Evolutionary conservation across 2,113 vertebrate genomes (phyloP).

Genomic region (Centropus bengalensis): DNA sequence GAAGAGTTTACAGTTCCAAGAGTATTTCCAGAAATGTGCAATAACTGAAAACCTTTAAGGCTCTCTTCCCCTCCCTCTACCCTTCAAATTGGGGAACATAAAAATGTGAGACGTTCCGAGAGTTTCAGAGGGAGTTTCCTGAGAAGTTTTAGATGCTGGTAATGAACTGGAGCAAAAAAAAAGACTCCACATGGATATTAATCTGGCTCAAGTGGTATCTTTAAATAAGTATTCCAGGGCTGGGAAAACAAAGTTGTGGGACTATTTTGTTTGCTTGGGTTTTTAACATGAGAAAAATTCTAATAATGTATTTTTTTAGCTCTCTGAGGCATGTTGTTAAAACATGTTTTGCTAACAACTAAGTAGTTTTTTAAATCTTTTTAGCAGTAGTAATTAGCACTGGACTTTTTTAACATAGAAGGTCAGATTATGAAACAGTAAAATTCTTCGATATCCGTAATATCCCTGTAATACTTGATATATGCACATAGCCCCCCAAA

Average conservation of each 20-base stretch:
- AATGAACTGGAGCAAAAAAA: not conserved
- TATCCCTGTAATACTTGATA: not conserved
- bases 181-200: not conserved
- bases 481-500: not conserved
- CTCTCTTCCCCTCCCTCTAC: not conserved
- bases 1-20: not conserved
- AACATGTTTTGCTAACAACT: not conserved
- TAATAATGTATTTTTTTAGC: not conserved
- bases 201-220: not conserved
- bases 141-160: not conserved
- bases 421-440: not conserved
- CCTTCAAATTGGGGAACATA: conserved; percentile 2
- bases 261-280: not conserved
- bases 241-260: not conserved
- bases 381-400: not conserved
- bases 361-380: not conserved
- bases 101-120: not conserved
- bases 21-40: not conserved
- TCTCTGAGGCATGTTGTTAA: not conserved
- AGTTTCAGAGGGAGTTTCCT: not conserved
- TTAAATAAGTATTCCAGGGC: not conserved
- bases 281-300: not conserved
- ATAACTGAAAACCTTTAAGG: not conserved
- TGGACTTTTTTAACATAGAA: not conserved
- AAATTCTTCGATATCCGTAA: not conserved